Evolutionary conservation across 1,140 invertebrate genomes (phyloP).

Genomic region (Drosophila azteca): DNA sequence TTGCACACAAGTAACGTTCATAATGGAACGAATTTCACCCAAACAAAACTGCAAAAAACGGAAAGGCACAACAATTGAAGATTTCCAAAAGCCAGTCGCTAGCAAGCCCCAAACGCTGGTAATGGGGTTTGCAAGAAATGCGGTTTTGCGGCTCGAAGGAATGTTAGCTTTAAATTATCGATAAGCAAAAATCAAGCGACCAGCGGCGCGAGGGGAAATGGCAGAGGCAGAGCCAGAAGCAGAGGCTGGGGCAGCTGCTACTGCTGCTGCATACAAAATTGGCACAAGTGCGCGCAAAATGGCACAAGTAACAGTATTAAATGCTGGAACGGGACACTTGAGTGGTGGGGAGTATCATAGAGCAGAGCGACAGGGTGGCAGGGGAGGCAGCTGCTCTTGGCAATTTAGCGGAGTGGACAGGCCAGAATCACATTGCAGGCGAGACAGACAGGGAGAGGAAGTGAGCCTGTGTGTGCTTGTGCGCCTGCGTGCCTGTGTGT

Average conservation of each 20-base stretch:
- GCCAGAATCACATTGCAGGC: constrained; percentile 29
- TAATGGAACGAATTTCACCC: constrained; percentile 63
- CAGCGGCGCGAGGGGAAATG: not conserved
- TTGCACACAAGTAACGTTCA: constrained; percentile 42
- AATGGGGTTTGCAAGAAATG: constrained; percentile 32
- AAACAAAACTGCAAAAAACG: constrained; percentile 42
- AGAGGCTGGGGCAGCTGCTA: constrained; percentile 17
- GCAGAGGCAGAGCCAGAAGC: not conserved
- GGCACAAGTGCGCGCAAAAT: constrained; percentile 75
- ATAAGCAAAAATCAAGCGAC: constrained; percentile 68
- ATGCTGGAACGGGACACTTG: constrained; percentile 33
- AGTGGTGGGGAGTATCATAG: constrained; percentile 27
- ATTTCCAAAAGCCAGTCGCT: constrained; percentile 39
- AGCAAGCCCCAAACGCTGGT: constrained; percentile 9
- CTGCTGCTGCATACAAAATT: constrained; percentile 54
- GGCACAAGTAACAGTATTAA: constrained; percentile 71
- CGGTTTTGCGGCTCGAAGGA: constrained; percentile 72
- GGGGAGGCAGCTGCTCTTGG: not conserved
- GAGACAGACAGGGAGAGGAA: too few relatives aligned
- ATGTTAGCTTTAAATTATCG: constrained; percentile 70
- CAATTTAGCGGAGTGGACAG: constrained; percentile 21
- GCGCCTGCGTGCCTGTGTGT: not conserved
- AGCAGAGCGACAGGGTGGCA: too few relatives aligned
- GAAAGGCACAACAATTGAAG: constrained; percentile 40
- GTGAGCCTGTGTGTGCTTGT: not conserved